A percentile compares a stretch with the other conserved stretches of the same genome.
These are phyloP conservation scores for Chelon auratus DNA, from an alignment of 2,797 vertebrate species.

Conservation along the genomic window DNA sequence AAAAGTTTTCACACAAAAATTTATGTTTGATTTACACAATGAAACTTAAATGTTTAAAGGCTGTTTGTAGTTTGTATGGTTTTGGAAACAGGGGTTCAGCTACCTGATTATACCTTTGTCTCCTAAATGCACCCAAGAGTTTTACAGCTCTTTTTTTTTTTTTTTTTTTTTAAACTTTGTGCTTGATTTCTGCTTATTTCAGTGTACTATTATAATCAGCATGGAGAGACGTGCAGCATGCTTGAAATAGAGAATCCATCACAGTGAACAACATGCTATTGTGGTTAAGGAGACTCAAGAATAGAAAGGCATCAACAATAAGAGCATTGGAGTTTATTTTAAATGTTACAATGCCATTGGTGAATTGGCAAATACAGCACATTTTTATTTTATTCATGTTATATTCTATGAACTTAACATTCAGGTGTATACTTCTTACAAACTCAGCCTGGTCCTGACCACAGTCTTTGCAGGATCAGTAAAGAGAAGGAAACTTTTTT, in stretches of 20 bases:
- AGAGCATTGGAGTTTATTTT: background rate
- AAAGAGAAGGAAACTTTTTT: too few relatives aligned
- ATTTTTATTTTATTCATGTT: too few relatives aligned
- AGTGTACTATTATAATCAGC: background rate
- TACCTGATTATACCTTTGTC: too few relatives aligned
- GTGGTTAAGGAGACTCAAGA: background rate
- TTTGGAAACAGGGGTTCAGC: too few relatives aligned
- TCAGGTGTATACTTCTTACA: too few relatives aligned
- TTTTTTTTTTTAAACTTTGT: background rate
- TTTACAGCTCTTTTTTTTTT: background rate
- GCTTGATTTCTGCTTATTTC: background rate
- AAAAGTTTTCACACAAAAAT: too few relatives aligned
- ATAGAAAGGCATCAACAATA: background rate
- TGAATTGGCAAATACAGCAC: too few relatives aligned
- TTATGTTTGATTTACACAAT: background rate
- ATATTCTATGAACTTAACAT: too few relatives aligned
- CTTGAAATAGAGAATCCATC: slow-evolving; percentile 1
- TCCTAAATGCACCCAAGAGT: background rate
- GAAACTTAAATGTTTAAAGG: background rate
- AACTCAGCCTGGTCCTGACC: too few relatives aligned
- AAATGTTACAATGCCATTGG: background rate
- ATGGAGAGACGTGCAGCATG: background rate
- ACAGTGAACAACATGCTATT: background rate
- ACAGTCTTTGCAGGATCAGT: too few relatives aligned
- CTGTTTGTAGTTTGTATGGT: background rate